Evolutionary conservation across 2,797 vertebrate species (phyloP).

Genomic region (Aldrovandia affinis): DNA sequence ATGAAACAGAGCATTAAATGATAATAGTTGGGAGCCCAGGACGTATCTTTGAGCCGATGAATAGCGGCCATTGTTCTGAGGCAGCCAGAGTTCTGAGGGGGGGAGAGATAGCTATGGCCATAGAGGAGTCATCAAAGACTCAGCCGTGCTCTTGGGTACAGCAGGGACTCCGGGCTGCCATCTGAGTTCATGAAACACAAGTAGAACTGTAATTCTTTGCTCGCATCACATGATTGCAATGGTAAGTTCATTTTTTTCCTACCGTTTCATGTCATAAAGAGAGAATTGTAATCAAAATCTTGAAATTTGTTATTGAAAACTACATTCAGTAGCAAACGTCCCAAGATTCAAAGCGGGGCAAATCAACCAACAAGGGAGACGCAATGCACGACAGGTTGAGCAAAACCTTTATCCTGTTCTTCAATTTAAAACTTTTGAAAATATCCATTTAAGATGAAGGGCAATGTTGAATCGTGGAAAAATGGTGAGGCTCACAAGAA

Average conservation of each 20-base stretch:
- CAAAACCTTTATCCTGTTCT: neutral
- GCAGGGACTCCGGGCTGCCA: neutral
- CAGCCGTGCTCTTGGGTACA: neutral
- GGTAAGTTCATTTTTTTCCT: neutral
- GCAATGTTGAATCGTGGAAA: neutral
- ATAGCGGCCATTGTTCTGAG: conserved; percentile 27
- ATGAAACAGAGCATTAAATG: conserved; percentile 11
- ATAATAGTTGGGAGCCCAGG: neutral
- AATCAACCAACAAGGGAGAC: neutral
- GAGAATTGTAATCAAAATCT: neutral
- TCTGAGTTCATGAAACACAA: neutral
- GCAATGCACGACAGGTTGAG: neutral
- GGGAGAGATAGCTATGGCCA: neutral
- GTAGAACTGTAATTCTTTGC: neutral
- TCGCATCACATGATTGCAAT: neutral
- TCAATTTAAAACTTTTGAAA: neutral
- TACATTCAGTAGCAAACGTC: neutral
- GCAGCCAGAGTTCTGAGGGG: conserved; percentile 18
- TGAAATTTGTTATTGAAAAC: neutral
- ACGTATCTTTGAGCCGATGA: neutral
- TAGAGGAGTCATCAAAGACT: neutral
- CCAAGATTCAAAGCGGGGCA: neutral
- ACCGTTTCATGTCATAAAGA: neutral
- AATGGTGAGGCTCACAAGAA: neutral
- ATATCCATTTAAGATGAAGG: neutral